Conservation (phyloP, 2,113 vertebrate species). For the Neopipo cinnamomea region DNA sequence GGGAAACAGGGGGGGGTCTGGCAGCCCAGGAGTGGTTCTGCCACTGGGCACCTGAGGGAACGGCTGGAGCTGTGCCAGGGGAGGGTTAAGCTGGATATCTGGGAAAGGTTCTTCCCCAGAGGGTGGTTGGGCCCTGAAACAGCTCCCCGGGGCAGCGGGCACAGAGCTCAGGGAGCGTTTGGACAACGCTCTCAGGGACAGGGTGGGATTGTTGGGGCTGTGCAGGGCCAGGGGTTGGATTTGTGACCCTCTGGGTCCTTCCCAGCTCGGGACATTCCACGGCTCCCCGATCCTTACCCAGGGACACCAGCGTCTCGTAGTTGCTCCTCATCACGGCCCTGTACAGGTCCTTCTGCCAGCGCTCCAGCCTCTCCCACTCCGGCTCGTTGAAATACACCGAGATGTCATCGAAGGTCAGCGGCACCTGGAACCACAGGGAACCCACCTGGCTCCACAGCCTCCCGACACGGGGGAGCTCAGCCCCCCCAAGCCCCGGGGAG, state of each 20-base stretch:
- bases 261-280: neutral
- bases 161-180: neutral
- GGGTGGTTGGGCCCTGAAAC: neutral
- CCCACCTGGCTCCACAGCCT: neutral
- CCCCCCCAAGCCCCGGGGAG: neutral
- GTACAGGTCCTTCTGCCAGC: constrained; percentile 79
- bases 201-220: neutral
- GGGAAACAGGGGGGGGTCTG: neutral
- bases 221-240: neutral
- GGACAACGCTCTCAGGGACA: neutral
- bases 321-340: constrained; percentile 74
- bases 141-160: neutral
- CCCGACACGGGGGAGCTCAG: neutral
- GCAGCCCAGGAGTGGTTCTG: neutral
- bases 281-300: constrained; percentile 53
- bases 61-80: neutral
- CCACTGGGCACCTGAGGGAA: neutral
- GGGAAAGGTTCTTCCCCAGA: neutral
- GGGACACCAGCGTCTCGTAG: constrained; percentile 73
- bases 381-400: constrained; percentile 72
- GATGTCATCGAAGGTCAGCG: constrained; percentile 66
- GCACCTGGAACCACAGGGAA: constrained; percentile 61
- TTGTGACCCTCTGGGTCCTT: neutral
- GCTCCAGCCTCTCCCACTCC: constrained; percentile 71
- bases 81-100: neutral